Evolutionary conservation across 1,140 invertebrate species (phyloP).

Genomic region (Drosophila mojavensis): DNA sequence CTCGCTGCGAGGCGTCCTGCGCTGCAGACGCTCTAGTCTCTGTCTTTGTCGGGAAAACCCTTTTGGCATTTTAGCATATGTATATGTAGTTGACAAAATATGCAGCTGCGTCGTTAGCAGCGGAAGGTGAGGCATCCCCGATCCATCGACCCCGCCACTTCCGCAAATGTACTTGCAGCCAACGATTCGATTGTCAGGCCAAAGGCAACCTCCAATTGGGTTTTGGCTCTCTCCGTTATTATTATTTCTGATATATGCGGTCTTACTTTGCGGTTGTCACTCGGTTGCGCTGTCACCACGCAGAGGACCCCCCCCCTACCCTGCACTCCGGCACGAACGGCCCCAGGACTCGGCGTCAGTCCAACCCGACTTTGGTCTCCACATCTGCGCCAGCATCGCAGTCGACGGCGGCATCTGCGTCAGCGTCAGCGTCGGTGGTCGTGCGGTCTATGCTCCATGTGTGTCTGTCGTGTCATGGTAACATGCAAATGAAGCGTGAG

Average conservation of each 20-base stretch:
- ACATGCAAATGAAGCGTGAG: slow-evolving; percentile 81
- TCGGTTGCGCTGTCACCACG: slow-evolving; percentile 46
- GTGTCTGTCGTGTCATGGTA: slow-evolving; percentile 61
- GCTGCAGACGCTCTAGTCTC: neutral
- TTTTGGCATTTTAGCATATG: slow-evolving; percentile 38
- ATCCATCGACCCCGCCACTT: slow-evolving; percentile 17
- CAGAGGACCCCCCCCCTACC: neutral
- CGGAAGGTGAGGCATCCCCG: neutral
- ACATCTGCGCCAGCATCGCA: neutral
- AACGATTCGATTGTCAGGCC: slow-evolving; percentile 77
- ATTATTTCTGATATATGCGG: slow-evolving; percentile 82
- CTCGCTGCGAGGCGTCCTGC: neutral
- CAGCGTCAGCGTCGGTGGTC: slow-evolving; percentile 24
- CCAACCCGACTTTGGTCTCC: neutral
- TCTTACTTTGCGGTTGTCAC: slow-evolving; percentile 81
- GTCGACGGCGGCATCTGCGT: neutral
- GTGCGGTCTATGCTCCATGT: slow-evolving; percentile 54
- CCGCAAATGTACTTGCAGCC: slow-evolving; percentile 77
- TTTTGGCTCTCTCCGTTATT: slow-evolving; percentile 62
- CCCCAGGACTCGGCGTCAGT: slow-evolving; percentile 5
- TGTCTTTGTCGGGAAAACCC: slow-evolving; percentile 31
- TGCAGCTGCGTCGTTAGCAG: slow-evolving; percentile 70
- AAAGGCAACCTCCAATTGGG: slow-evolving; percentile 48
- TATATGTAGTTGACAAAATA: slow-evolving; percentile 70
- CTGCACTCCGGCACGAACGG: neutral